Percentiles rank a stretch among this genome's conserved stretches.
These are phyloP conservation scores for Ictalurus punctatus DNA, from an alignment of 2,113 vertebrate species.

Conservation along the genomic window DNA sequence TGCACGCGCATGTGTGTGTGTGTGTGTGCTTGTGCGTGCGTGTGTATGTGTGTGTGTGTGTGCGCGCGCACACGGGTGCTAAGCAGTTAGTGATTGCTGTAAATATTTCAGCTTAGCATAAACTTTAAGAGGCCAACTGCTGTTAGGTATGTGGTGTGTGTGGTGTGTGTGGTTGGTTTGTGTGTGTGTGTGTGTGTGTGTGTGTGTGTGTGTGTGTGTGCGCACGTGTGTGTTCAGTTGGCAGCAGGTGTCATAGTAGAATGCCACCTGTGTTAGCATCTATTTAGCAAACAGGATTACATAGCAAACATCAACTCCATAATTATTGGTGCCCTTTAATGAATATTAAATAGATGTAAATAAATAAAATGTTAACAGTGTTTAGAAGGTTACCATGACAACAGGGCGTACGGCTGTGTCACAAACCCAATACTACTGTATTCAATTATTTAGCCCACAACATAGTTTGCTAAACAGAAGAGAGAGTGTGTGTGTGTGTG, in stretches of 20 bases:
- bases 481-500: neutral
- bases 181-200: constrained; percentile 11
- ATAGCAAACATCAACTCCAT: neutral
- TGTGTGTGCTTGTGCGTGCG: neutral
- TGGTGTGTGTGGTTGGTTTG: neutral
- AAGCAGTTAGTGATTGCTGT: neutral
- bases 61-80: constrained; percentile 13
- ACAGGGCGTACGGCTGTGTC: neutral
- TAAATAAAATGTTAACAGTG: neutral
- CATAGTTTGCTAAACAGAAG: neutral
- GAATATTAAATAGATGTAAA: neutral
- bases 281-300: neutral
- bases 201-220: constrained; percentile 40
- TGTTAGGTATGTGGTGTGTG: constrained; percentile 12
- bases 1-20: constrained; percentile 18
- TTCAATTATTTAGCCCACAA: neutral
- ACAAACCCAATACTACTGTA: neutral
- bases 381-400: neutral
- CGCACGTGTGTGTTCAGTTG: neutral
- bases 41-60: neutral
- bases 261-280: neutral
- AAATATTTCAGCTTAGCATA: constrained; percentile 4
- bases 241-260: neutral
- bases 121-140: neutral
- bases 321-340: neutral